phyloP scores from a whole-genome alignment of 1,140 invertebrate species.

The Diorhabda carinulata region DNA sequence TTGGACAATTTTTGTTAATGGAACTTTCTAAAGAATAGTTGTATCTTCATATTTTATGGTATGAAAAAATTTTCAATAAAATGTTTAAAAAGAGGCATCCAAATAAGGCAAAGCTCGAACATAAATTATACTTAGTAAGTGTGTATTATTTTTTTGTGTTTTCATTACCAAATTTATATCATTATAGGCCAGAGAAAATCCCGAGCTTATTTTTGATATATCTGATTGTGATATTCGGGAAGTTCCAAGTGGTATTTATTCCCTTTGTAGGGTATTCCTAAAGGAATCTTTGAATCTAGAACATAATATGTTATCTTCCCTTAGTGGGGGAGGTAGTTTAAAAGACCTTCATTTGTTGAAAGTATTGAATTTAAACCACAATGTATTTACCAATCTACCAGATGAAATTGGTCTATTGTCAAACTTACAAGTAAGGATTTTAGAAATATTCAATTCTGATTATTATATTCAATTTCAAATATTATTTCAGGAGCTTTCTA shows the following conservation, averaged over 20 bases:
- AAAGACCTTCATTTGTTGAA: slow-evolving; percentile 64
- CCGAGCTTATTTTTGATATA: slow-evolving; percentile 71
- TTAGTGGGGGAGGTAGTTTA: slow-evolving; percentile 67
- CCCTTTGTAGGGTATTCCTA: slow-evolving; percentile 71
- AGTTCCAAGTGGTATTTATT: slow-evolving; percentile 70
- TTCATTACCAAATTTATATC: slow-evolving; percentile 8
- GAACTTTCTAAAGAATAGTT: no score
- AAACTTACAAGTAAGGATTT: slow-evolving; percentile 55
- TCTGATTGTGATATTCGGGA: slow-evolving; percentile 65
- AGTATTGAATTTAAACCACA: slow-evolving; percentile 67
- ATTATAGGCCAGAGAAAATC: slow-evolving; percentile 62
- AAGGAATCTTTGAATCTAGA: slow-evolving; percentile 66
- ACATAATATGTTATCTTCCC: slow-evolving; percentile 61
- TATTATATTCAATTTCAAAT: slow-evolving; percentile 6
- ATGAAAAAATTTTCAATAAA: background rate
- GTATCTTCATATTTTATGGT: background rate
- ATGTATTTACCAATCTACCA: slow-evolving; percentile 62
- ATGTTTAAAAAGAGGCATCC: slow-evolving; percentile 48
- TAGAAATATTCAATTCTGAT: background rate
- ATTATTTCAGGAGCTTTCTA: slow-evolving; percentile 58
- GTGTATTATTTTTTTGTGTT: slow-evolving; percentile 43
- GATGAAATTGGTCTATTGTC: slow-evolving; percentile 58
- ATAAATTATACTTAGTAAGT: slow-evolving; percentile 60
- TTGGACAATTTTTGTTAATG: no score
- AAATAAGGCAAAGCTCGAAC: slow-evolving; percentile 63